These are phyloP conservation scores for Toxotes lorentzi DNA, from an alignment of 2,797 vertebrate genomes.

Conservation along the genomic window DNA sequence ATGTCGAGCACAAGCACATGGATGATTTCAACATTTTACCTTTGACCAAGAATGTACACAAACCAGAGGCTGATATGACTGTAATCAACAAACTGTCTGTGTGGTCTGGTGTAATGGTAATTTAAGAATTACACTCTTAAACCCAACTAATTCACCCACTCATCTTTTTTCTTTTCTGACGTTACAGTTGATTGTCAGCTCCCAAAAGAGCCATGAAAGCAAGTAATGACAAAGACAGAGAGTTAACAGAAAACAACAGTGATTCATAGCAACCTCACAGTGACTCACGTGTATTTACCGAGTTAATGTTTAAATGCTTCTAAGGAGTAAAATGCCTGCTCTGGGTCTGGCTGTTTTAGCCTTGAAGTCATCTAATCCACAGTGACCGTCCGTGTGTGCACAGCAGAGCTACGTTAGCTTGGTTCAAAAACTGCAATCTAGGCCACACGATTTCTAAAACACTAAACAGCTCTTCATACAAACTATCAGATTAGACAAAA, in stretches of 20 bases:
- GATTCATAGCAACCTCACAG: conserved; percentile 16
- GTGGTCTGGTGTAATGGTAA: neutral
- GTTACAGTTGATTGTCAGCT: neutral
- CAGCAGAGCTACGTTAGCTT: conserved; percentile 50
- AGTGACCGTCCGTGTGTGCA: conserved; percentile 61
- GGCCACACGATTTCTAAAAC: conserved; percentile 50
- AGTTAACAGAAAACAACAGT: neutral
- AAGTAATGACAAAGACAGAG: conserved; percentile 26
- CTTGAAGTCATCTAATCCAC: conserved; percentile 61
- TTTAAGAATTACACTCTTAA: conserved; percentile 9
- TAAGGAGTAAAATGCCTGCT: conserved; percentile 56
- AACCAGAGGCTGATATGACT: conserved; percentile 12
- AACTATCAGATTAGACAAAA: conserved; percentile 60
- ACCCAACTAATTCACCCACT: neutral
- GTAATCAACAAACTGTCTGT: conserved; percentile 27
- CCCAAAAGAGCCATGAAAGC: neutral
- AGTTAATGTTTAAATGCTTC: conserved; percentile 47
- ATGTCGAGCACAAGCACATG: conserved; percentile 42
- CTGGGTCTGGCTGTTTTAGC: conserved; percentile 45
- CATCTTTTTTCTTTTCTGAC: neutral
- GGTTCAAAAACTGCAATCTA: conserved; percentile 50
- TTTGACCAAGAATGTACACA: conserved; percentile 41
- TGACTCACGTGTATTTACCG: conserved; percentile 20
- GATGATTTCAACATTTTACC: conserved; percentile 53
- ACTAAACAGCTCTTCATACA: conserved; percentile 53